phyloP scores from a whole-genome alignment of 1,140 invertebrate species.

The Periplaneta americana region DNA sequence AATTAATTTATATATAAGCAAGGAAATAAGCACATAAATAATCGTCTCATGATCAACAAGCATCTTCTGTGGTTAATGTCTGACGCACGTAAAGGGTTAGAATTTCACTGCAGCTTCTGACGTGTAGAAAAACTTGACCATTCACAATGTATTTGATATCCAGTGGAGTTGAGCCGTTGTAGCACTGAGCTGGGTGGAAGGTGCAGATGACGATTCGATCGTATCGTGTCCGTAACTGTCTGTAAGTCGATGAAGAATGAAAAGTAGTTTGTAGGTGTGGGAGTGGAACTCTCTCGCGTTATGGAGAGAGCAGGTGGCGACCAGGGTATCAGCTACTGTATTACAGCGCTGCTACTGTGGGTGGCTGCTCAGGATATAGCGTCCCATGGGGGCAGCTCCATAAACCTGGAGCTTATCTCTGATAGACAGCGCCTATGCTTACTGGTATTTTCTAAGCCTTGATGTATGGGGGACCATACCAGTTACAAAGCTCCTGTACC shows the following conservation, averaged over 20 bases:
- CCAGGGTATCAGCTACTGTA: not conserved
- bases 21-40: no score
- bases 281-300: no score
- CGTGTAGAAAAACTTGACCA: no score
- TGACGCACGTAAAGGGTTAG: no score
- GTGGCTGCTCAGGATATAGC: not conserved
- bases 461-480: not conserved
- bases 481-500: not conserved
- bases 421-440: not conserved
- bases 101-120: no score
- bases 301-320: not conserved
- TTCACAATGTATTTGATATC: no score
- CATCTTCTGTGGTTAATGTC: no score
- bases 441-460: not conserved
- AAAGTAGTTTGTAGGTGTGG: not conserved
- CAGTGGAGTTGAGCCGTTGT: not conserved
- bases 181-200: not conserved
- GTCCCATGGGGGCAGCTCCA: not conserved
- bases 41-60: no score
- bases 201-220: not conserved
- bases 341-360: not conserved
- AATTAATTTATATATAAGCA: no score
- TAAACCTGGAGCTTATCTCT: not conserved
- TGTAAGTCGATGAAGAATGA: not conserved
- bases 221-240: not conserved